Base-by-base conservation (phyloP, 1,140 invertebrate species). In the Philopotamus ludificatus region DNA sequence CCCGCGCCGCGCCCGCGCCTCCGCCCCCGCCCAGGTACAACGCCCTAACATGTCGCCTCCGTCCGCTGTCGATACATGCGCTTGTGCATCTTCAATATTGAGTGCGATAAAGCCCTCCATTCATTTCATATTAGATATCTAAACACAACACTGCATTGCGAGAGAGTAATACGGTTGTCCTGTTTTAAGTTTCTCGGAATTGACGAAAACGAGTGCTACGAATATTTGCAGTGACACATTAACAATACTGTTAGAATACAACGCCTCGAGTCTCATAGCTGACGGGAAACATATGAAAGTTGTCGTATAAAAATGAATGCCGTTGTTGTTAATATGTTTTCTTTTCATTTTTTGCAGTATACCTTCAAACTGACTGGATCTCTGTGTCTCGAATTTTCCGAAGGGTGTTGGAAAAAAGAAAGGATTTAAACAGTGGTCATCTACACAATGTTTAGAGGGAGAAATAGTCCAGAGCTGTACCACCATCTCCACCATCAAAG, bases 401-500 rank as follows among this genome's bases (percentile, higher is more conserved):
- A 47, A 9, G 8, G 44, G 10, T 16, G 18, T 7, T 15, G 3
- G 18, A 47, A 4, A 16, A 16, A 4, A 16, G 10, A 47, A 16
- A 47, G 18, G 18, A 7, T 8, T 9, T 20, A 21, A 2, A 1
- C 12, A 12, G 72, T 45, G 71, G 75, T 73, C 76, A 73, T 65
- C 74, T 74, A 76, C 79, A 80, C 77, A 72, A 81, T 81, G 79
- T 81, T 81, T 77, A 80, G 79, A 79, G 78, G 79, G 71, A 76
- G 79, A 74, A 78, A 80, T 76, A 81, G 82, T 78, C 82, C 83
- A 64, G 83, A 85, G 75, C 77, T 90, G 73, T 89, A 90, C 75
- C 87, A 89, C 73, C 92, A 93, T 76, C 92, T 89, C 70, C 90
- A 88, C 72, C 92, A 90, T 18, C 89, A 88, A 72, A 92, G 90